Base-by-base conservation (phyloP, 2,113 vertebrate genomes). In the Tretioscincus oriximinensis region DNA sequence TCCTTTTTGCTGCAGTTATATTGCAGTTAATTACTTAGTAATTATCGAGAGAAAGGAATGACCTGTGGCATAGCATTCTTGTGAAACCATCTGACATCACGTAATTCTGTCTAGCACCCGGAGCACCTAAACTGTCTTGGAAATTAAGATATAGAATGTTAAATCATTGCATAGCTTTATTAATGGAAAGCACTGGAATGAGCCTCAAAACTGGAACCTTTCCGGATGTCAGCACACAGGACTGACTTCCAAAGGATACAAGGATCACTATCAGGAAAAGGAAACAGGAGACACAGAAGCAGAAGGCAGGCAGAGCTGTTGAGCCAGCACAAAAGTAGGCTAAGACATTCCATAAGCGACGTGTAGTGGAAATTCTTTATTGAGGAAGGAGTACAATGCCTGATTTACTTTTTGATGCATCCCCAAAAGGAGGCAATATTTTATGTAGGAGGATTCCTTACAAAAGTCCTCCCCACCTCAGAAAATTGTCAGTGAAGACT, bases 301-400 rank as follows among this genome's bases (percentile, higher is more conserved):
- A 94, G 92, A 94, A 95, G 94, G 95, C 94, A 95, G 91, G 92
- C 90, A 92, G 92, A 92, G 87, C 89, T 92, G 86, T 92, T 92
- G 92, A 95, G 93, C 91, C 91, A 93, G 91, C 88, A 92, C 91
- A 90, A 92, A 95, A 94, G 93, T 94, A 94, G 92, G 93, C 89
- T 93, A 92, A 93, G 87, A 83, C 92, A 94, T 92, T 89, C 89
- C 90, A 69, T 93, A 93, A 94, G 94, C 51, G 93, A 92, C 84
- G 82, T 92, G 82, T 91, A 90, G 92, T 93, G 90, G 91, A 93
- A 93, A 94, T 86, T 94, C 92, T 89, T 88, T 92, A 24, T 84
- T 92, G 88, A 77, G 65, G 85, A 72, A 68, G 82, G 84, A 85
- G 88, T 84, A 83, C 86, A 91, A 78, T 51, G 41, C 67, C 73